Evolutionary conservation across 2,888 invertebrate genomes (phyloP), one percentile per base, ranked within the genome.

Genomic region (Meganola albula): DNA sequence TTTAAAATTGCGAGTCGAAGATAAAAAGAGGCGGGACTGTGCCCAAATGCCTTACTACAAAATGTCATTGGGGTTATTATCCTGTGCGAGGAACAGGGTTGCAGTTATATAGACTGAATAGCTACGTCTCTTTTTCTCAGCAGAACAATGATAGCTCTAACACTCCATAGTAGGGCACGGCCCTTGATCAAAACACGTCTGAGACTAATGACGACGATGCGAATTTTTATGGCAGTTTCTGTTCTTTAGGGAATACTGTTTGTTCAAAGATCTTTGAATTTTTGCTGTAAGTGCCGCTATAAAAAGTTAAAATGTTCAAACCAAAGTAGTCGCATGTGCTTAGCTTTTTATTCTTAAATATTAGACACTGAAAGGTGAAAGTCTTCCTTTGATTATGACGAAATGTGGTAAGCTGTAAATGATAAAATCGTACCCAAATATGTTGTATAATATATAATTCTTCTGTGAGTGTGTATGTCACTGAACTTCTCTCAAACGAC

Each of bases 181-280:
- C 47, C 63, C 57, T 67, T 72, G 74, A 79, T 80, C 82, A 78
- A 82, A 80, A 82, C 79, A 77, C 82, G 78, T 76, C 80, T 69
- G 72, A 70, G 71, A 73, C 78, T 82, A 83, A 82, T 79, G 79
- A 78, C 71, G 66, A 66, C 70, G 65, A 53, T 65, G 70, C 70
- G 76, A 72, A 75, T 78, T 80, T 79, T 82, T 77, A 80, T 73
- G 65, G 75, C 66, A 70, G 65, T 73, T 73, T 68, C 61, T 63
- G 64, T 67, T 68, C 74, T 70, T 66, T 49, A 53, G 75, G 72
- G 70, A 63, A 66, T 67, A 70, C 68, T 72, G 70, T 76, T 75
- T 75, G 69, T 74, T 73, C 63, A 58, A 63, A 64, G 68, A 68
- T 69, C 63, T 63, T 65, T 67, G 72, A 76, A 72, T 71, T 75